Evolutionary conservation across 2,888 invertebrate species (phyloP).

Genomic region (Julus scanicus): DNA sequence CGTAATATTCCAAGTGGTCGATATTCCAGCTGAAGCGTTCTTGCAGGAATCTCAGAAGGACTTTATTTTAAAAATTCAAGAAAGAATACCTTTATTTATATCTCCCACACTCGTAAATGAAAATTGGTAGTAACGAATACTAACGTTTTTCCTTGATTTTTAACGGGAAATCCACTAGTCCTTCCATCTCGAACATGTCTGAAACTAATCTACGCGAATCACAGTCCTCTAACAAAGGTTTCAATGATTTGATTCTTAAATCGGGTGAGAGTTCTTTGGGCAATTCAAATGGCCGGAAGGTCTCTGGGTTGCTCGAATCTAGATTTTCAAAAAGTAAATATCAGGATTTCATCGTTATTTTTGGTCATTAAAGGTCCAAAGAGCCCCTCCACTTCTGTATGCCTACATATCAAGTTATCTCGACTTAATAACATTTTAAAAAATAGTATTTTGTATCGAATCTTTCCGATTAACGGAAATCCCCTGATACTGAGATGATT

Average conservation of each 20-base stretch:
- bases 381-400: background rate
- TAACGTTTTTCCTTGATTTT: constrained; percentile 34
- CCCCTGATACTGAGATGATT: too few relatives aligned
- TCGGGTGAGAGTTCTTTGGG: background rate
- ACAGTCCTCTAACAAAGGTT: background rate
- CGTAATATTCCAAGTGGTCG: constrained; percentile 21
- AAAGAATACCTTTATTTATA: background rate
- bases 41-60: constrained; percentile 16
- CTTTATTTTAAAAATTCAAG: background rate
- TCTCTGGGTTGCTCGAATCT: background rate
- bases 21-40: background rate
- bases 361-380: background rate
- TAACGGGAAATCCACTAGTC: background rate
- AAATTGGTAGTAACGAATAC: background rate
- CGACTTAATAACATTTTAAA: too few relatives aligned
- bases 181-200: constrained; percentile 14
- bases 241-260: background rate
- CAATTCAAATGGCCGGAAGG: background rate
- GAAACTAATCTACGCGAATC: background rate
- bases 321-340: background rate
- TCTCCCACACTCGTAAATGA: too few relatives aligned
- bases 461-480: too few relatives aligned
- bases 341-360: background rate
- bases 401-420: too few relatives aligned
- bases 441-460: too few relatives aligned